Percentiles rank a stretch among this genome's conserved stretches.
These are phyloP conservation scores for Ceratosolen fusciceps DNA, from an alignment of 1,140 invertebrate genomes.

Conservation along the genomic window DNA sequence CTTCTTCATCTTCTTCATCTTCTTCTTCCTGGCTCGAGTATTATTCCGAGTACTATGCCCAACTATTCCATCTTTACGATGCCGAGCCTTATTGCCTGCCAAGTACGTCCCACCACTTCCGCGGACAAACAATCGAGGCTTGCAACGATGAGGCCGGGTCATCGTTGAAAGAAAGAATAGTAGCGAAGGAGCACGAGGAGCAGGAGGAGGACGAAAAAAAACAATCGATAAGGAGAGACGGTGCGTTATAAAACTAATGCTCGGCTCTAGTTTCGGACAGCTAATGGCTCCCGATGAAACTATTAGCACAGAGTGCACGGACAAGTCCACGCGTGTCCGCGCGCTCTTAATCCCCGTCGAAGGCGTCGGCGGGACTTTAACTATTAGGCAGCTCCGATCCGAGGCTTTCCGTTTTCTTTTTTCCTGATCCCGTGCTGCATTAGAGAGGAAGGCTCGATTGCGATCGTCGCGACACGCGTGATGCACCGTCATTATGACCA, in stretches of 20 bases:
- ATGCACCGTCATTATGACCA: background rate
- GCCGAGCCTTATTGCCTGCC: background rate
- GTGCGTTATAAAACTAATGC: background rate
- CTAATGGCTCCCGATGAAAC: conserved; percentile 15
- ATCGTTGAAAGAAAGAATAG: no score
- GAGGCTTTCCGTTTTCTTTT: background rate
- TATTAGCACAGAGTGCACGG: background rate
- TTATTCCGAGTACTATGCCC: background rate
- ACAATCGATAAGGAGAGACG: no score
- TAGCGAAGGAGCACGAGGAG: background rate
- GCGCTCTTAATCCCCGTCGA: background rate
- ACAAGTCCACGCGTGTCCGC: background rate
- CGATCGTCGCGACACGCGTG: background rate
- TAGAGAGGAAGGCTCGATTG: background rate
- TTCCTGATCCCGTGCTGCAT: no score
- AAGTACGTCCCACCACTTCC: background rate
- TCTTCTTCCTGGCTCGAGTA: background rate
- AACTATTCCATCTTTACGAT: background rate
- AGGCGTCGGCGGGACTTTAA: conserved; percentile 1
- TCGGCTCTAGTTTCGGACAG: no score
- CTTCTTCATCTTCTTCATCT: background rate
- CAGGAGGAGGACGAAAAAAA: background rate
- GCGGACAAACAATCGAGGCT: background rate
- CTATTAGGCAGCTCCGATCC: background rate
- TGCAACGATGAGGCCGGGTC: no score